A percentile compares a stretch with the other conserved stretches of the same genome.
Evolutionary conservation across 1,140 invertebrate species (phyloP).

Genomic region (Colletes gigas): DNA sequence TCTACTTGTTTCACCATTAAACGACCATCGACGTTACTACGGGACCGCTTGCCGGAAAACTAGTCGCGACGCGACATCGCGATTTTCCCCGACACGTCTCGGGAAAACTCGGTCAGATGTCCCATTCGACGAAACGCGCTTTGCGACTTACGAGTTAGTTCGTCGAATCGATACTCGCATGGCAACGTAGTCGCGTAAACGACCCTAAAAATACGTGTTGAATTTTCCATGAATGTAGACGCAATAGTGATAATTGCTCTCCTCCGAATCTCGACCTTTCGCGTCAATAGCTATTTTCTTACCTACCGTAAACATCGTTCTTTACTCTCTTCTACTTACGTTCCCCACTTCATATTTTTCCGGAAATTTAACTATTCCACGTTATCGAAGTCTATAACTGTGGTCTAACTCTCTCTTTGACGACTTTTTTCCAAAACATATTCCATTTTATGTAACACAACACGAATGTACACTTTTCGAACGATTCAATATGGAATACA

Average conservation of each 20-base stretch:
- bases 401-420: too few species aligned
- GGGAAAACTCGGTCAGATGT: slow-evolving; percentile 9
- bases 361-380: too few species aligned
- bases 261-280: background rate
- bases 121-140: background rate
- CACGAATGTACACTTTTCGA: too few species aligned
- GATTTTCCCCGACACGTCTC: slow-evolving; percentile 4
- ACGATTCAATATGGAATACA: too few species aligned
- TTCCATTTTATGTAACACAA: too few species aligned
- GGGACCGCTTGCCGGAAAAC: background rate
- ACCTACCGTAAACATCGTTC: too few species aligned
- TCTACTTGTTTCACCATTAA: too few species aligned
- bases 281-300: background rate
- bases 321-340: too few species aligned
- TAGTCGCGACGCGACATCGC: background rate
- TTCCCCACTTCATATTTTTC: too few species aligned
- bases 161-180: slow-evolving; percentile 35
- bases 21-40: background rate
- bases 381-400: too few species aligned
- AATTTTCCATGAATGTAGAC: background rate
- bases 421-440: too few species aligned
- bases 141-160: background rate
- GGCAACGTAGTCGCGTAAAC: slow-evolving; percentile 15
- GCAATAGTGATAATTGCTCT: background rate
- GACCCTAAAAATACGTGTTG: background rate